Conservation (phyloP, 2,113 vertebrate genomes). For the Syngnathoides biaculeatus region DNA sequence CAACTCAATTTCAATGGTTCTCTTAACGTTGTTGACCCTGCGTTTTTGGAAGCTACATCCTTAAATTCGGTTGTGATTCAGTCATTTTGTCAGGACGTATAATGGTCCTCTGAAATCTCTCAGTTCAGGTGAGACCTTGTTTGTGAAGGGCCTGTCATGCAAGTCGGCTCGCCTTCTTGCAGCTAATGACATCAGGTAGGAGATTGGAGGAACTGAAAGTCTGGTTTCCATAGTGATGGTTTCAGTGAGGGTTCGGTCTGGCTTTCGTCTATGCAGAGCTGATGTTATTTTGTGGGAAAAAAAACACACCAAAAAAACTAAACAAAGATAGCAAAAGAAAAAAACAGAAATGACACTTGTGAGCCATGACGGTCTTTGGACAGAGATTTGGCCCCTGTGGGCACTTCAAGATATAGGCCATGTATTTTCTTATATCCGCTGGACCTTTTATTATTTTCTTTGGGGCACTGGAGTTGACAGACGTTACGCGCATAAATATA, state of each 20-base stretch:
- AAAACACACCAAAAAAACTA: too few species aligned
- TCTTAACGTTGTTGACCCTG: background rate
- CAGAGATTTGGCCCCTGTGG: background rate
- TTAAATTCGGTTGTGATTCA: background rate
- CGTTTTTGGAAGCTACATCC: background rate
- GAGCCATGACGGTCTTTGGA: background rate
- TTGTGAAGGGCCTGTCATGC: slow-evolving; percentile 6
- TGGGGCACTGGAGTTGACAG: background rate
- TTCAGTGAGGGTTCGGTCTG: background rate
- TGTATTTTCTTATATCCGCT: background rate
- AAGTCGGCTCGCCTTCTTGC: slow-evolving; percentile 8
- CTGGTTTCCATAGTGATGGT: slow-evolving; percentile 1
- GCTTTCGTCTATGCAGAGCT: background rate
- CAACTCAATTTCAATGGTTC: background rate
- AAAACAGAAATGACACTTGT: background rate
- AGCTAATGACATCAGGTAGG: slow-evolving; percentile 9
- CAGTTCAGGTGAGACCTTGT: background rate
- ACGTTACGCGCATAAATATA: background rate
- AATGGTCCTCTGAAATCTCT: background rate
- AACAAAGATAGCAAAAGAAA: too few species aligned
- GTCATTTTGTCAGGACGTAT: background rate
- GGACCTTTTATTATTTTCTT: background rate
- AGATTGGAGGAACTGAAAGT: slow-evolving; percentile 9
- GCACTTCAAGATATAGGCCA: background rate
- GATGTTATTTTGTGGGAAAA: slow-evolving; percentile 5